phyloP scores from a whole-genome alignment of 2,113 vertebrate genomes.

The human region DNA sequence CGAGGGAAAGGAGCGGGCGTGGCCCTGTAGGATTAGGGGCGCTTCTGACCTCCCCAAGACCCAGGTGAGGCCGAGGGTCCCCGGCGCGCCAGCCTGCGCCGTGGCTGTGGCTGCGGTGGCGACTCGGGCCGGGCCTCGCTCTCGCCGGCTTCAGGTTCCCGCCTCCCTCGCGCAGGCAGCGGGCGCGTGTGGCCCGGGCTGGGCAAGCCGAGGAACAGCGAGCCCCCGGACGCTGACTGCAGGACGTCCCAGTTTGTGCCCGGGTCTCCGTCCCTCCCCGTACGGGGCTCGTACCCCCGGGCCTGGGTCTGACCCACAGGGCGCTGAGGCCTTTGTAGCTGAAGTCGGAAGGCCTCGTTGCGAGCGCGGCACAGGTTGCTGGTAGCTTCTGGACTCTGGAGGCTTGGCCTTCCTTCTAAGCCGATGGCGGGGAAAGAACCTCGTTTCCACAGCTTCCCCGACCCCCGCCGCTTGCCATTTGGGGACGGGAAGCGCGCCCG shows the following conservation, averaged over 20 bases:
- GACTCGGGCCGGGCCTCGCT: neutral
- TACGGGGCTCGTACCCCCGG: rapidly evolving
- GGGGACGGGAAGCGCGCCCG: neutral
- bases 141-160: neutral
- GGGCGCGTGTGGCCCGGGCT: neutral
- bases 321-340: rapidly evolving
- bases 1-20: neutral
- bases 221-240: neutral
- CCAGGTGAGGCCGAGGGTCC: constrained; percentile 39
- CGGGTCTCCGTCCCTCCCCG: neutral
- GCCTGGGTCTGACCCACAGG: neutral
- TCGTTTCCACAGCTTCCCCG: neutral
- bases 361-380: too few relatives aligned
- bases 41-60: neutral
- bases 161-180: neutral
- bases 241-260: neutral
- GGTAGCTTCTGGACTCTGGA: neutral
- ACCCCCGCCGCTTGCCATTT: rapidly evolving
- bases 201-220: neutral
- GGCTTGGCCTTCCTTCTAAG: neutral
- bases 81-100: neutral
- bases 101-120: neutral
- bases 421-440: neutral
- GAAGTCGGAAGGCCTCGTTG: neutral
- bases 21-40: neutral